A percentile compares a stretch with the other conserved stretches of the same genome.
Conservation (phyloP, 2,113 vertebrate genomes). For the Connochaetes taurinus region DNA sequence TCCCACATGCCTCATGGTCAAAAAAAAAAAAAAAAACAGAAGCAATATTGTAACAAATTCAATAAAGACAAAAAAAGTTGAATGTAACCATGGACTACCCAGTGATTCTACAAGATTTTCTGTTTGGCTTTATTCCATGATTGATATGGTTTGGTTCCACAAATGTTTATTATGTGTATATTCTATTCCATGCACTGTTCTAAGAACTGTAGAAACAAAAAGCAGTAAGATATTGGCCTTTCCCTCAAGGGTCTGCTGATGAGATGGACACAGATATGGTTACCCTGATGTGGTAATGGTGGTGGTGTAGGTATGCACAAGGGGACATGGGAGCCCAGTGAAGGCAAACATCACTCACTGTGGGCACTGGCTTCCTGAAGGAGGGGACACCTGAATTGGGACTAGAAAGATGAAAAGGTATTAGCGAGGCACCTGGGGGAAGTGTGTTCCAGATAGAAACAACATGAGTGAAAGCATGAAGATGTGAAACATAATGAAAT, state of each 20-base stretch:
- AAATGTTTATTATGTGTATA: neutral
- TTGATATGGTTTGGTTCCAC: neutral
- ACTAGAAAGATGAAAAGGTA: neutral
- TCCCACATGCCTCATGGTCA: neutral
- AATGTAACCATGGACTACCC: neutral
- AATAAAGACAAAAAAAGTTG: neutral
- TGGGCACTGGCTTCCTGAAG: neutral
- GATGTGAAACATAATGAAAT: neutral
- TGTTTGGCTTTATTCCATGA: neutral
- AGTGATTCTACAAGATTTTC: neutral
- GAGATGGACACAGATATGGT: neutral
- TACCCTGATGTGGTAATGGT: neutral
- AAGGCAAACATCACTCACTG: neutral
- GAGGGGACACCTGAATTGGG: neutral
- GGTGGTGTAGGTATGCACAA: neutral
- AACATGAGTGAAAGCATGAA: neutral
- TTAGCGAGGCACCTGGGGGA: neutral
- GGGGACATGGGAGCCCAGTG: neutral
- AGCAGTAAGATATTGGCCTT: neutral
- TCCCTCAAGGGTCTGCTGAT: neutral
- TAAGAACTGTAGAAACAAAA: slow-evolving; percentile 14
- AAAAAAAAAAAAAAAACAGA: neutral
- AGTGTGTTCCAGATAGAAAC: neutral
- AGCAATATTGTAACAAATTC: neutral
- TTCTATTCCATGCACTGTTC: neutral